phyloP scores from a whole-genome alignment of 92 coral and sea anemone genomes.

The Epizoanthus scotinus region DNA sequence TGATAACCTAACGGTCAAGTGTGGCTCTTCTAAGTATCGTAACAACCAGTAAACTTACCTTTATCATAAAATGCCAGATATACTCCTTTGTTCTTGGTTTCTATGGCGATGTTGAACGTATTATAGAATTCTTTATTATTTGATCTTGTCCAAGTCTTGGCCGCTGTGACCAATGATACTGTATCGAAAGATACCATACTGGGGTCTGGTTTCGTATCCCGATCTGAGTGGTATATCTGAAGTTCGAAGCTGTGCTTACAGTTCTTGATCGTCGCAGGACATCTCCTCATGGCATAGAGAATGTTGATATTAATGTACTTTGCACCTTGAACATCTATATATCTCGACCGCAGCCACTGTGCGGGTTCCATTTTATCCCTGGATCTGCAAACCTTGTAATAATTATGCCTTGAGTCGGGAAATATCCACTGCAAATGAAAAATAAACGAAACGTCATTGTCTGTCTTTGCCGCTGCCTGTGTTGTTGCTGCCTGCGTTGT shows the following conservation, averaged over 20 bases:
- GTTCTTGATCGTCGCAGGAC: not conserved
- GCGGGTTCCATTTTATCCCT: constrained; percentile 23
- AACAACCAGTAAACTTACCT: constrained; percentile 9
- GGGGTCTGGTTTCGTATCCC: constrained; percentile 51
- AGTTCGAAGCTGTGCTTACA: constrained; percentile 59
- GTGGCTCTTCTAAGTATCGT: not conserved
- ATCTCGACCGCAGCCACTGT: constrained; percentile 69
- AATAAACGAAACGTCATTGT: not conserved
- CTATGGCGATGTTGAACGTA: constrained; percentile 39
- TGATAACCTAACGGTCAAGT: not conserved
- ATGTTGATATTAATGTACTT: constrained; percentile 53
- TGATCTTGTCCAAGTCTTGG: not conserved
- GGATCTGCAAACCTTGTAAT: constrained; percentile 48
- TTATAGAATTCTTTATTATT: not conserved
- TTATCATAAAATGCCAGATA: constrained; percentile 70
- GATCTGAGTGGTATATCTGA: constrained; percentile 48
- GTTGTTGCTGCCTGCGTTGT: too few relatives aligned
- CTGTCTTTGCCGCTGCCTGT: too few relatives aligned
- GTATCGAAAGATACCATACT: not conserved
- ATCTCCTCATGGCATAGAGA: constrained; percentile 43
- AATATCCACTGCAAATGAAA: constrained; percentile 38
- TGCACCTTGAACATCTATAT: constrained; percentile 57
- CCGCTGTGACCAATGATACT: constrained; percentile 23
- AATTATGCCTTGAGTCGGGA: not conserved
- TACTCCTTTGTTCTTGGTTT: constrained; percentile 41